phyloP scores from a whole-genome alignment of 2,888 invertebrate species.

The Pyrochroa serraticornis region DNA sequence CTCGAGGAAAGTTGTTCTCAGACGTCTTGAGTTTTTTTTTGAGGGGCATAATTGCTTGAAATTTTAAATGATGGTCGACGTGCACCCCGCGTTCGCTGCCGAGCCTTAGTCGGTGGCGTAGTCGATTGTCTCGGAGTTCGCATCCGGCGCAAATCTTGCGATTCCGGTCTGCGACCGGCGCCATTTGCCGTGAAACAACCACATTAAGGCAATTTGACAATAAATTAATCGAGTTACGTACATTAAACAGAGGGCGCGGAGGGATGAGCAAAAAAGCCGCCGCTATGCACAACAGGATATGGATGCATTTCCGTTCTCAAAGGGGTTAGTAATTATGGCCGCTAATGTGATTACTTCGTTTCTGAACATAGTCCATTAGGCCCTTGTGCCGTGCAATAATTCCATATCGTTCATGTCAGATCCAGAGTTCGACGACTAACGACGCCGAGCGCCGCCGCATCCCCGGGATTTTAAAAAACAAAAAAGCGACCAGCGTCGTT shows the following conservation, averaged over 20 bases:
- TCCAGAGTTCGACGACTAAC: constrained; percentile 16
- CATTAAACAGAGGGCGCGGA: constrained; percentile 56
- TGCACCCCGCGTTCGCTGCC: constrained; percentile 6
- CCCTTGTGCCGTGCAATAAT: constrained; percentile 57
- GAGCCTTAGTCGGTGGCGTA: constrained; percentile 13
- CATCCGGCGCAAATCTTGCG: constrained; percentile 47
- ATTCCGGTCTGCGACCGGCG: constrained; percentile 44
- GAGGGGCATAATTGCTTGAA: constrained; percentile 10
- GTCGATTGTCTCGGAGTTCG: constrained; percentile 31
- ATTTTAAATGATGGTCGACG: constrained; percentile 7
- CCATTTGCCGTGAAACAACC: constrained; percentile 55
- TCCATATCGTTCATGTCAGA: constrained; percentile 54
- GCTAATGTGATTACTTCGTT: constrained; percentile 69
- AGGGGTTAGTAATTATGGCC: constrained; percentile 68
- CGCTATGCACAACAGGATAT: constrained; percentile 66
- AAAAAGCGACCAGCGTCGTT: background rate
- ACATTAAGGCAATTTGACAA: constrained; percentile 58
- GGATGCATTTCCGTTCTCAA: constrained; percentile 73
- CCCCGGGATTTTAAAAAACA: no score
- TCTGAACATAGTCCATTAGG: constrained; percentile 60
- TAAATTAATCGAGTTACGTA: constrained; percentile 59
- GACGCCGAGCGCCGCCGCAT: background rate
- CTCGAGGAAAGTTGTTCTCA: no score
- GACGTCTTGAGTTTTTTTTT: no score
- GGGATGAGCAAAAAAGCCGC: constrained; percentile 43